phyloP scores from a whole-genome alignment of 2,797 vertebrate species.

The Heteromormyrus szaboi region DNA sequence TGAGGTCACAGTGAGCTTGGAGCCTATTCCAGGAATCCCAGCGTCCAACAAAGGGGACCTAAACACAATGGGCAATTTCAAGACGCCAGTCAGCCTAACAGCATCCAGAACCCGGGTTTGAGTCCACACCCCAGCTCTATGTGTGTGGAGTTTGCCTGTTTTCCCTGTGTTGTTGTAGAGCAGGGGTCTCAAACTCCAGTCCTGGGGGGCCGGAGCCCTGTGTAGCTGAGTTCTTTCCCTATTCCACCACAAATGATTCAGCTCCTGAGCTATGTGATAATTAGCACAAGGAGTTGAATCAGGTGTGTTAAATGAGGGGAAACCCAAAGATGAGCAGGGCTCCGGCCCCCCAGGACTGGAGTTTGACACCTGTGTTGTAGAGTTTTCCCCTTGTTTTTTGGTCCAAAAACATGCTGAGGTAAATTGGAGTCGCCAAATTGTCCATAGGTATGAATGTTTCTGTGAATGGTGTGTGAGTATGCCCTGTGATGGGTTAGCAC shows the following conservation, averaged over 20 bases:
- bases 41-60: neutral
- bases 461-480: neutral
- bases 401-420: neutral
- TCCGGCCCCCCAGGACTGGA: no score
- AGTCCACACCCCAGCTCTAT: neutral
- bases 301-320: no score
- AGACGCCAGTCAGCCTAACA: neutral
- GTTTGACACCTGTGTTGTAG: neutral
- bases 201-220: no score
- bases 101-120: neutral
- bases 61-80: neutral
- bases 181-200: no score
- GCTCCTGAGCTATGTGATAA: no score
- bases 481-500: neutral
- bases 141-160: neutral
- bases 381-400: neutral
- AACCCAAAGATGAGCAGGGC: no score
- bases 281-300: no score
- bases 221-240: no score
- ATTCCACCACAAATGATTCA: no score
- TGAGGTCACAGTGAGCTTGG: neutral
- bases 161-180: neutral
- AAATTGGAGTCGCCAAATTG: neutral
- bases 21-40: neutral
- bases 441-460: neutral